Evolutionary conservation across 1,140 invertebrate species (phyloP), one percentile per base, ranked within the genome.

Genomic region (Arctopsyche grandis): DNA sequence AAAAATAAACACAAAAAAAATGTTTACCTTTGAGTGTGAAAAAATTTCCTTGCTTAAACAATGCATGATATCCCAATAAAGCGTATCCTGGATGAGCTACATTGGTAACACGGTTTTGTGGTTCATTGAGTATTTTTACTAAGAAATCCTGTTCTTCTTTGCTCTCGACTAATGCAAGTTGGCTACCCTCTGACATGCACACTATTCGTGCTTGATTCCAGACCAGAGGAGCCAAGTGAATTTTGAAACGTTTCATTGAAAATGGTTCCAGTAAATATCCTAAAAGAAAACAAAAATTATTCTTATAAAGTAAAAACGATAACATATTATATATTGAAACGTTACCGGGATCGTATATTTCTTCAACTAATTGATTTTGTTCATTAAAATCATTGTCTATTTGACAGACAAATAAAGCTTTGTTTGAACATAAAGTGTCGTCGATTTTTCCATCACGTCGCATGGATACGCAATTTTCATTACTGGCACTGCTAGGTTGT

Each of bases 401-500:
- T 77, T 80, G 52, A 26, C 79, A 80, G 0, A 80, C 52, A 29
- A 81, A 81, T n/a, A 58, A 21, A 7, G 75, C 52, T n/a, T 9
- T 7, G 0, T 0, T 22, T 12, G 46, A 24, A 66, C 81, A 83
- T 14, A 9, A n/a, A 21, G 66, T 56, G 43, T 83, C 81, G 48
- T 83, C 81, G 1, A 81, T 29, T 38, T 0, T 7, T 26, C 78
- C 82, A 66, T n/a, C 43, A 16, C 63, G 38, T 69, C 52, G 26
- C 43, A 83, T 56, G 4, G 60, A 78, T 5, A 80, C 82, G 48
- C 82, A 83, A 69, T 83, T 29, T 77, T 87, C 85, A 0, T 80
- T 79, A 1, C 14, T 9, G n/a, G 80, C 75, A 0, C 84, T 84
- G 44, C 86, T 84, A 0, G 86, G 85, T 69, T 87, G 85, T 0